Conservation (phyloP, 2,113 vertebrate species). For the Periophthalmus modestus region DNA sequence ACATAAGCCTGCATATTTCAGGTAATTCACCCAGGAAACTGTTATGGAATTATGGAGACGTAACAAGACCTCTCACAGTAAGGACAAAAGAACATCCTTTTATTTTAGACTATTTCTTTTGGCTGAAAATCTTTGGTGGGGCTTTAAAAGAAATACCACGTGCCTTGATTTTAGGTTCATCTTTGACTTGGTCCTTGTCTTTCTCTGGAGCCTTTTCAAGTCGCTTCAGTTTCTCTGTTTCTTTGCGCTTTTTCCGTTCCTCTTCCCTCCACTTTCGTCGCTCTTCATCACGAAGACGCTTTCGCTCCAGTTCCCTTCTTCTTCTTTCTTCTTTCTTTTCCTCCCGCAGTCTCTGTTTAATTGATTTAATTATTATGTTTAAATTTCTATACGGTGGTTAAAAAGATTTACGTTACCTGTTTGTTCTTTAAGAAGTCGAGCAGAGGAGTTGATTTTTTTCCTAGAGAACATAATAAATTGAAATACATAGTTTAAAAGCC, state of each 20-base stretch:
- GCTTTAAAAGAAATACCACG: neutral
- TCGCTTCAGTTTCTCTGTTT: slow-evolving; percentile 92
- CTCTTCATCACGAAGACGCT: slow-evolving; percentile 94
- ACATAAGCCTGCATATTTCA: too few relatives aligned
- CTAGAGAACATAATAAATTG: slow-evolving; percentile 62
- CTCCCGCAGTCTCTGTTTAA: slow-evolving; percentile 88
- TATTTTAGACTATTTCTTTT: too few relatives aligned
- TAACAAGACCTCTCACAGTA: too few relatives aligned
- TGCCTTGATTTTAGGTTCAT: slow-evolving; percentile 99
- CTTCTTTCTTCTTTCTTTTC: slow-evolving; percentile 97
- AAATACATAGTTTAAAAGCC: neutral
- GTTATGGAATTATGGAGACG: neutral
- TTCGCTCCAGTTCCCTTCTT: slow-evolving; percentile 92
- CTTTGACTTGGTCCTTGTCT: slow-evolving; percentile 89
- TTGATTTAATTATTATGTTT: neutral
- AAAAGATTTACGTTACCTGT: slow-evolving; percentile 81
- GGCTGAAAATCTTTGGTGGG: neutral
- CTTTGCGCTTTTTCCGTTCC: slow-evolving; percentile 93
- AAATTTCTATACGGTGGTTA: neutral
- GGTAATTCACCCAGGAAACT: too few relatives aligned
- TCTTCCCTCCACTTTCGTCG: slow-evolving; percentile 98
- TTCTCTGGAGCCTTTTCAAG: slow-evolving; percentile 84
- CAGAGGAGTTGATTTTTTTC: slow-evolving; percentile 96
- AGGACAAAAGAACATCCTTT: too few relatives aligned
- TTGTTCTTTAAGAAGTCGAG: slow-evolving; percentile 98